These are phyloP conservation scores for Helicoverpa zea DNA, from an alignment of 1,140 invertebrate genomes.

Conservation along the genomic window DNA sequence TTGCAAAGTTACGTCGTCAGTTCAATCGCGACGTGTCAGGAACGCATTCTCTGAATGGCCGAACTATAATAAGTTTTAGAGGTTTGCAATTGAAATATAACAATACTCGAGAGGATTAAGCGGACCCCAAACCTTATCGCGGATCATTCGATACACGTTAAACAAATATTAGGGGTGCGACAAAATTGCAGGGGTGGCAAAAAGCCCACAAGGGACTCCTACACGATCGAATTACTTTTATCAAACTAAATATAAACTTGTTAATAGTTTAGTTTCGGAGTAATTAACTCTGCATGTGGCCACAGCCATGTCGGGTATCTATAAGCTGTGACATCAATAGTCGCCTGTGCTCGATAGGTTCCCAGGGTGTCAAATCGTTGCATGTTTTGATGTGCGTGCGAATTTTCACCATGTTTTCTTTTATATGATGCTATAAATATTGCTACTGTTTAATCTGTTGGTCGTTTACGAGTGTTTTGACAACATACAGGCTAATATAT, in stretches of 20 bases:
- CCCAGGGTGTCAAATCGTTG: constrained; percentile 17
- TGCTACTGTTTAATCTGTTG: constrained; percentile 14
- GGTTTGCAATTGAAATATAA: no score
- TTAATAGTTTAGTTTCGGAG: not conserved
- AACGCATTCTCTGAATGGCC: no score
- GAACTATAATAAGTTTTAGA: no score
- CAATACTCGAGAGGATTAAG: no score
- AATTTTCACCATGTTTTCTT: constrained; percentile 31
- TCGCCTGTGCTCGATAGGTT: constrained; percentile 2
- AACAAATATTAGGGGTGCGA: constrained; percentile 5
- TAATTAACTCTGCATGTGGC: not conserved
- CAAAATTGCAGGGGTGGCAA: constrained; percentile 18
- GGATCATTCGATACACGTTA: no score
- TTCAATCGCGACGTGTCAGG: no score
- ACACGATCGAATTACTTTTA: constrained; percentile 5
- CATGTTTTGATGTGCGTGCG: constrained; percentile 37
- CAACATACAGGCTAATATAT: not conserved
- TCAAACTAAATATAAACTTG: not conserved
- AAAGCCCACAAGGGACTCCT: not conserved
- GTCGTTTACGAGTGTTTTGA: constrained; percentile 18
- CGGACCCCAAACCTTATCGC: no score
- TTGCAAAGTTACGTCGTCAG: no score
- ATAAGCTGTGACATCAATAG: constrained; percentile 2
- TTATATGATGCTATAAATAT: constrained; percentile 32
- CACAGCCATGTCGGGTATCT: no score